Evolutionary conservation across 2,113 vertebrate species (phyloP), one percentile per base, ranked within the genome.

Genomic region (Cairina moschata): DNA sequence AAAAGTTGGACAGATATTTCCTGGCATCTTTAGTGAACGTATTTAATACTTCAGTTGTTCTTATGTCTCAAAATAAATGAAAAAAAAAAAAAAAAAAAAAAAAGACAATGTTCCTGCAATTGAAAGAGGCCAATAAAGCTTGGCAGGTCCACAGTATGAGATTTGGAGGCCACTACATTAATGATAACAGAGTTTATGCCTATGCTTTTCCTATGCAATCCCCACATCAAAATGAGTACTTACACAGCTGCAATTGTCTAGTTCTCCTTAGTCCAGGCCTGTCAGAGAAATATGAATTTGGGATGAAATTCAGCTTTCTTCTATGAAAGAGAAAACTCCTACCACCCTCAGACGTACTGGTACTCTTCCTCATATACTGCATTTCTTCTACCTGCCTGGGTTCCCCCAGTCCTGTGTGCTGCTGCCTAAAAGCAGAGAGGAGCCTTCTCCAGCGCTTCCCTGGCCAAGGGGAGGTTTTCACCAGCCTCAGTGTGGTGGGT

Each of bases 1-100:
- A 94, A 93, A 86, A 17, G 11, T 65, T 83, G 83, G 65, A 84
- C 8, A 20, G 69, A 46, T 73, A 79, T 92, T 93, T 95, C 72
- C 86, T 84, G 92, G 69, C 92, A 86, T 38, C 62, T 68, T 31
- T 16, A 85, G 44, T 0, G 0, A 95, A 69, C 3, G 14, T 62
- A 15, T 48, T 65, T 88, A 54, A 50, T 88, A 62, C 23, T 91
- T 81, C 66, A 15, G 54, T 48, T 75, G 38, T 2, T 40, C 78
- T 88, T 48, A n/a, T n/a, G 17, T 60, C 83, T 72, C 50, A 15
- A 67, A 90, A 83, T 8, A 22, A 32, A 78, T 75, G 20, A 21
- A 90, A 83, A 8, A 15, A 29, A 80, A 85, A 25, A 83, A 8
- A 13, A 15, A 80, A 79, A 28, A 40, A 81, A 8, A 16, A 29